Evolutionary conservation across 92 coral and sea anemone genomes (phyloP).

Genomic region (Isaurus tuberculatus): DNA sequence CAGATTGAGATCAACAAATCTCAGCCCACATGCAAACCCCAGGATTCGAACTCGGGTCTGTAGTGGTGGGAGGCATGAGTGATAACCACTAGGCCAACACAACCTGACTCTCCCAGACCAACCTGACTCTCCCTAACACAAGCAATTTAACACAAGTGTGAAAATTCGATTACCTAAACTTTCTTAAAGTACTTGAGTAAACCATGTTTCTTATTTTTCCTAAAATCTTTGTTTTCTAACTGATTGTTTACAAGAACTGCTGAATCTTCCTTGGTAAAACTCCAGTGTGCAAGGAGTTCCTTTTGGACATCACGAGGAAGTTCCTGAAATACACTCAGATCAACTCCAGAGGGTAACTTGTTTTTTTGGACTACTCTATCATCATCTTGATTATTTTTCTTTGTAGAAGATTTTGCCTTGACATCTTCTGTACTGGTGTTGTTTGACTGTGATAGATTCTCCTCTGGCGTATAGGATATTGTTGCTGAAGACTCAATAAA

Average conservation of each 20-base stretch:
- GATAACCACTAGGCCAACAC: too few species aligned
- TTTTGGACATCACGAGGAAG: slow-evolving; percentile 80
- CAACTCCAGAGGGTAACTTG: slow-evolving; percentile 67
- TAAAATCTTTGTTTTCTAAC: neutral
- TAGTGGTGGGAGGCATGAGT: too few species aligned
- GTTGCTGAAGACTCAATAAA: neutral
- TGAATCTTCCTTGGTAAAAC: neutral
- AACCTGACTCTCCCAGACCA: too few species aligned
- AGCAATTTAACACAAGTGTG: neutral
- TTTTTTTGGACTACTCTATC: neutral
- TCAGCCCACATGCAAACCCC: too few species aligned
- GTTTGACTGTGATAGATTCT: neutral
- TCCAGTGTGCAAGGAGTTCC: slow-evolving; percentile 70
- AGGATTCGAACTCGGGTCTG: too few species aligned
- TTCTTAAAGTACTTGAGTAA: slow-evolving; percentile 62
- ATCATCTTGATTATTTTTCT: neutral
- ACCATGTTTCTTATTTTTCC: slow-evolving; percentile 38
- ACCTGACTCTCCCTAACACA: neutral
- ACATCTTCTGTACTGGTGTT: too few species aligned
- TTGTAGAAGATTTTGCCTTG: neutral
- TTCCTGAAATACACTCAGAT: slow-evolving; percentile 67
- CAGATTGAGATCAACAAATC: too few species aligned
- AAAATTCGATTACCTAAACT: neutral
- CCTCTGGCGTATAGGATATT: neutral
- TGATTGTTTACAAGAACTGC: neutral